phyloP scores from a whole-genome alignment of 2,888 invertebrate genomes.

The Lasioglossum morio region DNA sequence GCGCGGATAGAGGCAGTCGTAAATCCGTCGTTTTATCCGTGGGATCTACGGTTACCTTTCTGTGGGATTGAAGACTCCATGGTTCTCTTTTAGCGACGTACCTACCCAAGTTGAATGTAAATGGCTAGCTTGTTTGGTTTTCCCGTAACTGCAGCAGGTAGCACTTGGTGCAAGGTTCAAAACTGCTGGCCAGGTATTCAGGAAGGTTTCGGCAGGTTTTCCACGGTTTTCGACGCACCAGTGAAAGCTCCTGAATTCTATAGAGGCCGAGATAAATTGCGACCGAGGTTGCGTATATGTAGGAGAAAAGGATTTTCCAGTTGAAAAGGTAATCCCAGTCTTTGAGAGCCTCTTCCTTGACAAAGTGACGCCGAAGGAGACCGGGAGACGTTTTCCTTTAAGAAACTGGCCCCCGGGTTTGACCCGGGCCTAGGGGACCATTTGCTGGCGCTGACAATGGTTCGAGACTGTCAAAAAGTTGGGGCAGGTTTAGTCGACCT shows the following conservation, averaged over 20 bases:
- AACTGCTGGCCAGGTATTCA: conserved; percentile 10
- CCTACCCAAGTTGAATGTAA: not conserved
- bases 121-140: conserved; percentile 23
- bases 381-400: not conserved
- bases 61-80: conserved; percentile 18
- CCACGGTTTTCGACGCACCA: conserved; percentile 8
- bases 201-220: conserved; percentile 35
- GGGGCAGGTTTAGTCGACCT: not conserved
- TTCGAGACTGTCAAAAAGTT: not conserved
- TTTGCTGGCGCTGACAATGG: conserved; percentile 11
- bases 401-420: not conserved
- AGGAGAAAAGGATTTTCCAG: conserved; percentile 23
- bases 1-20: not conserved
- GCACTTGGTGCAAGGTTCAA: conserved; percentile 21
- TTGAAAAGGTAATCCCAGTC: conserved; percentile 16
- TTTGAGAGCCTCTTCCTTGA: not conserved
- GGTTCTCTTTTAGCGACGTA: not conserved
- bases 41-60: not conserved
- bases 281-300: conserved; percentile 16
- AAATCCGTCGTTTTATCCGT: not conserved
- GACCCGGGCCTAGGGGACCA: not conserved
- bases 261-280: not conserved
- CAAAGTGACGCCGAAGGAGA: not conserved
- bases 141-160: conserved; percentile 38
- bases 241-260: conserved; percentile 23